phyloP scores from a whole-genome alignment of 2,113 vertebrate species.

The Drymodes brunneopygia region DNA sequence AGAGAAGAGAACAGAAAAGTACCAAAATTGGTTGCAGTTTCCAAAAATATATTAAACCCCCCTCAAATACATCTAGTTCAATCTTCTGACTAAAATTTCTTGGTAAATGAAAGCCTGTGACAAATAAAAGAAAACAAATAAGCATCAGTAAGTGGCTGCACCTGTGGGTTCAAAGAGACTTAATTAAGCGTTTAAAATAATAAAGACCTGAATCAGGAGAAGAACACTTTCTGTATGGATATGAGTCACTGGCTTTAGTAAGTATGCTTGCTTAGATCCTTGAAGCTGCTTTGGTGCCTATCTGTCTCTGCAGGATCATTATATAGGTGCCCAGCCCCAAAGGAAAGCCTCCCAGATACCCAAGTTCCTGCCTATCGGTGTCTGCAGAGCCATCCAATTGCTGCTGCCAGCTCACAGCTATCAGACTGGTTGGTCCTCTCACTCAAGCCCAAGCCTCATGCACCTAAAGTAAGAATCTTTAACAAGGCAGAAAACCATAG shows the following conservation, averaged over 20 bases:
- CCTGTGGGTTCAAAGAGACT: conserved; percentile 50
- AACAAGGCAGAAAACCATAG: not conserved
- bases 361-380: not conserved
- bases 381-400: not conserved
- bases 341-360: not conserved
- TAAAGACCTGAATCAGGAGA: conserved; percentile 44
- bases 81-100: not conserved
- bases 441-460: not conserved
- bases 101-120: conserved; percentile 35
- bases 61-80: not conserved
- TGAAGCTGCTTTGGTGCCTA: conserved; percentile 47
- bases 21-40: not conserved
- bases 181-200: conserved; percentile 49
- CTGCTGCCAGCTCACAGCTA: conserved; percentile 13
- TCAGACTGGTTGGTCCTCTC: conserved; percentile 17
- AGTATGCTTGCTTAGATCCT: conserved; percentile 7
- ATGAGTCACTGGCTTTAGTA: conserved; percentile 47
- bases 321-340: not conserved
- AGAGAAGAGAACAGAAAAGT: not conserved
- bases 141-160: conserved; percentile 18
- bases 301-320: conserved; percentile 47
- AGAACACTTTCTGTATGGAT: conserved; percentile 34
- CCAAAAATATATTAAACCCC: not conserved
- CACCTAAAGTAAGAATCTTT: not conserved
- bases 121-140: conserved; percentile 52